Percentiles rank a stretch among this genome's conserved stretches.
Conservation (phyloP, 1,140 invertebrate species). For the Apis cerana region DNA sequence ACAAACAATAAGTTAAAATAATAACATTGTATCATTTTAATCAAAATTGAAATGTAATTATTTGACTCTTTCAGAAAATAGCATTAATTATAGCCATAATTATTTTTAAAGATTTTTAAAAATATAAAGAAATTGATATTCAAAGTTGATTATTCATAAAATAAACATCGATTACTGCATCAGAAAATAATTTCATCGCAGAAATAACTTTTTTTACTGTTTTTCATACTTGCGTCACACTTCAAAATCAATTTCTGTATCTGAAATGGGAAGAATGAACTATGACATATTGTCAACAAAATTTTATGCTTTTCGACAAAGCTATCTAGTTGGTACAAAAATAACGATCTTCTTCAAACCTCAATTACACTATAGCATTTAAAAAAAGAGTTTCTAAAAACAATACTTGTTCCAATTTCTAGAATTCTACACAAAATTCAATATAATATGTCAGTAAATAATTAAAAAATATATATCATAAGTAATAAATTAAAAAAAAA, state of each 20-base stretch:
- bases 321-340: neutral
- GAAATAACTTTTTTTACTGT: neutral
- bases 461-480: neutral
- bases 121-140: neutral
- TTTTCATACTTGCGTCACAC: constrained; percentile 11
- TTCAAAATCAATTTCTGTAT: neutral
- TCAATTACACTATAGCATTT: constrained; percentile 2
- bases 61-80: neutral
- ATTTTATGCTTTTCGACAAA: no score
- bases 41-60: neutral
- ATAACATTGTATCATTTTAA: neutral
- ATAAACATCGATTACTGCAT: constrained; percentile 2
- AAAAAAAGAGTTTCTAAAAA: constrained; percentile 5
- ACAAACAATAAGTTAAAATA: no score
- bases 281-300: neutral
- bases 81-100: no score
- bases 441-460: neutral
- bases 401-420: constrained; percentile 9
- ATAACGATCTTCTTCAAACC: constrained; percentile 1
- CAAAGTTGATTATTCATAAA: neutral
- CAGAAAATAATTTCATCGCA: neutral
- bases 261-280: constrained; percentile 6
- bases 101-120: neutral
- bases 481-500: neutral
- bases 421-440: neutral